Evolutionary conservation across 2,797 vertebrate genomes (phyloP).

Genomic region (Typhlichthys subterraneus): DNA sequence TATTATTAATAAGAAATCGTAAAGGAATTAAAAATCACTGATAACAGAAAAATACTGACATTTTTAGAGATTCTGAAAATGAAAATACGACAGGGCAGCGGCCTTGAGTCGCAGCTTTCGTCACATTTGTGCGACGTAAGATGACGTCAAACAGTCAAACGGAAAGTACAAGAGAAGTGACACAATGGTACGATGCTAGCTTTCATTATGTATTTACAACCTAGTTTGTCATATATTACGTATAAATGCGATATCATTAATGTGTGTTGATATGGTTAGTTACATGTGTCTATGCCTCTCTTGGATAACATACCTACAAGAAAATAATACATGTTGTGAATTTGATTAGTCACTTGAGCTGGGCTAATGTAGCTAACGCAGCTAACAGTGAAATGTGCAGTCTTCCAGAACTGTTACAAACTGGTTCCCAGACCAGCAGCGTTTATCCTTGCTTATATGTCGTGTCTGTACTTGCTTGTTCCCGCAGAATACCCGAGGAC

Average conservation of each 20-base stretch:
- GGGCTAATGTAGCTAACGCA: slow-evolving; percentile 5
- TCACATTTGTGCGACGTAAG: slow-evolving; percentile 24
- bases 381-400: too few species aligned
- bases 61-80: too few species aligned
- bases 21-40: too few species aligned
- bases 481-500: slow-evolving; percentile 85
- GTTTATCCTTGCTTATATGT: background rate
- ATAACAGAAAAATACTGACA: too few species aligned
- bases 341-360: slow-evolving; percentile 74
- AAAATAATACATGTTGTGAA: slow-evolving; percentile 14
- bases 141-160: slow-evolving; percentile 38
- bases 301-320: too few species aligned
- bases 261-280: too few species aligned
- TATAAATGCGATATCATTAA: fast-evolving
- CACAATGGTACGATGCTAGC: slow-evolving; percentile 44
- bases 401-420: too few species aligned
- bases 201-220: background rate
- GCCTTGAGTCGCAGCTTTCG: slow-evolving; percentile 37
- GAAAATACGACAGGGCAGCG: too few species aligned
- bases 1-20: too few species aligned
- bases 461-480: background rate
- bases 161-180: slow-evolving; percentile 48
- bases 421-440: background rate
- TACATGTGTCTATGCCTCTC: too few species aligned
- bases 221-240: too few species aligned